Evolutionary conservation across 2,888 invertebrate species (phyloP), one percentile per base, ranked within the genome.

Genomic region (Drosophila formosana): DNA sequence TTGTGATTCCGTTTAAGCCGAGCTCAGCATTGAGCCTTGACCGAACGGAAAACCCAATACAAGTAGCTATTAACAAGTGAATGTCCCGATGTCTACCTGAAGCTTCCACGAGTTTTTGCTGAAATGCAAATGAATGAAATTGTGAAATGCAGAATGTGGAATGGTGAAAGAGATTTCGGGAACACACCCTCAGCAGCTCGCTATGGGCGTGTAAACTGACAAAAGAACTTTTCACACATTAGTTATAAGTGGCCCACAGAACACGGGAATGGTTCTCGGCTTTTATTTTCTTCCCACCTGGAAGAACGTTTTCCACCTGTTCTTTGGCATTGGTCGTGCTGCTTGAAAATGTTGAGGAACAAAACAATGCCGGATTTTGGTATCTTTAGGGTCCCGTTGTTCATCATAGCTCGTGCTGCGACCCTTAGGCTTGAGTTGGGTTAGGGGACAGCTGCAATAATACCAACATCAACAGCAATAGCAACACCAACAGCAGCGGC

Each of bases 221-320:
- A 87, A 89, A 76, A 66, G 75, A 84, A 91, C 80, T 89, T 91
- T 90, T 91, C 90, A 89, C 91, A 91, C 89, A 84, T 89, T 85
- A 86, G 82, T 56, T 73, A 71, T 82, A 78, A 87, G 78, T 76
- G 88, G 47, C 23, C 46, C 49, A 41, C 7, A 41, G 39, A 18
- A 18, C 13, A 41, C 39, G 39, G 18, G 39, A 41, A 41, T 7
- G 7, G 13, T 18, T 13, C 58, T 9, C 41, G 56, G 47, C 41
- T 60, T 51, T 56, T 61, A 52, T 39, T 51, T 7, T 4, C 37
- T 18, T 18, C 6, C 67, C 78, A 53, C 34, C 47, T 79, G 76
- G 65, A 28, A 51, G 55, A 45, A 50, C 80, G 74, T 74, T 75
- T 78, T 67, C 68, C 83, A 89, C 88, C 88, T 83, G 89, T 88